Evolutionary conservation across 2,888 invertebrate genomes (phyloP), one percentile per base, ranked within the genome.

Genomic region (Pseudoips prasinana): DNA sequence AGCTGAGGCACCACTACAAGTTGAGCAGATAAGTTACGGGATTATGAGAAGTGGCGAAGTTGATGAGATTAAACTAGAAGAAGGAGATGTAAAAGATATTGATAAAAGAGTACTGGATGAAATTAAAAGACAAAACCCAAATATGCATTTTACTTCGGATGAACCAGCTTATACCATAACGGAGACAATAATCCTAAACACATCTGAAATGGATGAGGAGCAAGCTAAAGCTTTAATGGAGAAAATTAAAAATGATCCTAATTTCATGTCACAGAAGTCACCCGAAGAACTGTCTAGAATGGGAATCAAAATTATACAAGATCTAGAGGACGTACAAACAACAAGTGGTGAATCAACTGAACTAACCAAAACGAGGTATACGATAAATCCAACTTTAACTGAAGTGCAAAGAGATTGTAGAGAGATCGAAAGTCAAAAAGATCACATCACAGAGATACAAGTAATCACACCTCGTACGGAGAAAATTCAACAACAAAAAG

Each of bases 361-460:
- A 69, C 46, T 80, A 2, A 86, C 81, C 1, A 87, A 85, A 69
- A 87, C 87, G 1, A 75, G 78, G 55, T 86, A 88, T 39, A 72
- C 87, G 0, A 82, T 89, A 4, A 83, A 88, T 36, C 80, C 87
- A 0, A 49, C 78, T n/a, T 82, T 89, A 22, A 73, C 85, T 26
- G 73, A 84, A 22, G 68, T 76, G 23, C 78, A 86, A 46, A 87
- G 82, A 46, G 67, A 67, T 25, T 50, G 56, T 8, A 70, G 64
- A 58, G 55, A 68, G 36, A 61, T 70, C 8, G 64, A 70, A 37
- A 40, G 53, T 17, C 64, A 65, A 20, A 74, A 90, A 58, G 92
- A 92, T 11, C 94, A 93, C 61, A 90, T 94, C 18, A 94, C 94
- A 22, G 94, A 94, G 78, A 94, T 94, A 37, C 92, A 94, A 75